Percentiles rank a stretch among this genome's conserved stretches.
Conservation (phyloP, 2,113 vertebrate genomes). For the Carettochelys insculpta region DNA sequence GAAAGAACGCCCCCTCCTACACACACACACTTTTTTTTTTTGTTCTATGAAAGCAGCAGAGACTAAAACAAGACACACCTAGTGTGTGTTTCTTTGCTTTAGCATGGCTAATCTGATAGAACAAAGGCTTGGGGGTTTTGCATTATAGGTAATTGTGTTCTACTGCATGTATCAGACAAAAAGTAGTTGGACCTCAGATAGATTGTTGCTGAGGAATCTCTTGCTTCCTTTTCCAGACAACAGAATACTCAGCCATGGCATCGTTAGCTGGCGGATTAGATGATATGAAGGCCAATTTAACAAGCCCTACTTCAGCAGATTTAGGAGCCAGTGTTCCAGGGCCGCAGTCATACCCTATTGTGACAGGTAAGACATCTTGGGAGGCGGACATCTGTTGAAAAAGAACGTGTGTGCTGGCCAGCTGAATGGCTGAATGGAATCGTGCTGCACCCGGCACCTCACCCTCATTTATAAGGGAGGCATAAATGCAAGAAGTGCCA, state of each 20-base stretch:
- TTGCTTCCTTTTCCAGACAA: conserved; percentile 81
- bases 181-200: neutral
- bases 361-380: conserved; percentile 85
- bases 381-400: rapidly evolving
- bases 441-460: neutral
- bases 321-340: conserved; percentile 89
- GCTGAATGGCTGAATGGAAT: neutral
- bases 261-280: conserved; percentile 94
- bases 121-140: neutral
- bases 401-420: neutral
- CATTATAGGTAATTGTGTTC: neutral
- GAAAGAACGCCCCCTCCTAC: too few species aligned
- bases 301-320: conserved; percentile 90
- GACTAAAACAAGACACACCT: neutral
- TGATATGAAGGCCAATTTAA: conserved; percentile 96
- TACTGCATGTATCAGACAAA: neutral
- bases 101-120: neutral
- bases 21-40: too few species aligned
- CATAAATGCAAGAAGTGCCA: neutral
- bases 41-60: rapidly evolving
- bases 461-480: neutral
- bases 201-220: conserved; percentile 21
- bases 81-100: too few species aligned
- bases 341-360: conserved; percentile 93
- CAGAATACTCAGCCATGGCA: conserved; percentile 96